Conservation (phyloP, 1,140 invertebrate genomes). For the Drosophila biarmipes region DNA sequence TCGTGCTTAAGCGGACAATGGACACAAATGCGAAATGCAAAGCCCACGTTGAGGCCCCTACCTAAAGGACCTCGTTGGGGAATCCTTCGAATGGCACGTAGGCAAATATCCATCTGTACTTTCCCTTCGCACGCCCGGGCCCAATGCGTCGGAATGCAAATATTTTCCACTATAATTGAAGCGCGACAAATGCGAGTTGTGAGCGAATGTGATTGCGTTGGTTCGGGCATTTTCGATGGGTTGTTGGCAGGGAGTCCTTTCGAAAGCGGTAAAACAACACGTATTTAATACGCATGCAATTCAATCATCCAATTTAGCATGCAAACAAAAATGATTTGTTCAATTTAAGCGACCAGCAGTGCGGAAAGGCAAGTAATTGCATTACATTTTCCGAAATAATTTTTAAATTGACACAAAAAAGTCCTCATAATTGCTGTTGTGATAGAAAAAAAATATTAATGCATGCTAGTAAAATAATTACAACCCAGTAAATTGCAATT, state of each 20-base stretch:
- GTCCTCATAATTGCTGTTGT: constrained; percentile 50
- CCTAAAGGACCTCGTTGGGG: constrained; percentile 15
- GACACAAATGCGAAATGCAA: constrained; percentile 15
- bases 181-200: constrained; percentile 55
- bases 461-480: constrained; percentile 30
- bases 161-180: constrained; percentile 64
- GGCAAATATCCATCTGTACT: constrained; percentile 2
- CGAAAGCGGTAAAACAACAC: constrained; percentile 28
- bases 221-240: constrained; percentile 12
- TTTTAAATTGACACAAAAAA: constrained; percentile 35
- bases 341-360: neutral
- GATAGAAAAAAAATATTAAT: constrained; percentile 11
- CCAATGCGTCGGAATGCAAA: constrained; percentile 53
- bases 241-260: neutral
- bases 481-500: constrained; percentile 55
- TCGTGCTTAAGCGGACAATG: constrained; percentile 39
- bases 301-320: constrained; percentile 39
- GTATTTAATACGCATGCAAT: constrained; percentile 38
- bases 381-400: constrained; percentile 17
- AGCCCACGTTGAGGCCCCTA: constrained; percentile 10
- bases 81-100: constrained; percentile 66
- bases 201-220: constrained; percentile 38
- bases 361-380: neutral
- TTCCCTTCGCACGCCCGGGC: neutral
- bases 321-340: constrained; percentile 34